A percentile compares a stretch with the other conserved stretches of the same genome.
Conservation (phyloP, 2,888 invertebrate genomes). For the Apotomis turbidana region DNA sequence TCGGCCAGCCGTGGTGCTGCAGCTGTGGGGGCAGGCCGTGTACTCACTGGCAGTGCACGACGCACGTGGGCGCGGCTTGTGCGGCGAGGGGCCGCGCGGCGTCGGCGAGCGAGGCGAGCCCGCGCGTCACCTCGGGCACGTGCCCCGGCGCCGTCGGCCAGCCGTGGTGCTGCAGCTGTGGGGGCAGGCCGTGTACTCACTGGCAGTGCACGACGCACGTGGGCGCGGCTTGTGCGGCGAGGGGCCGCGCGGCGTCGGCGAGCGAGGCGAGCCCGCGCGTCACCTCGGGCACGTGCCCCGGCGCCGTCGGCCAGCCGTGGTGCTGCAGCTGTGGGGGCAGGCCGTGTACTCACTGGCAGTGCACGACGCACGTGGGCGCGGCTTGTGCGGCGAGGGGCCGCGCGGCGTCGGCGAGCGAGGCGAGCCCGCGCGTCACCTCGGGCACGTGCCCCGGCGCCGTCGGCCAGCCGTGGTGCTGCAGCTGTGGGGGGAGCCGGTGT, state of each 20-base stretch:
- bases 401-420: conserved; percentile 72
- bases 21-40: conserved; percentile 90
- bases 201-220: conserved; percentile 53
- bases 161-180: conserved; percentile 94
- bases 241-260: conserved; percentile 87
- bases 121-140: conserved; percentile 94
- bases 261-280: conserved; percentile 93
- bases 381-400: conserved; percentile 49
- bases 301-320: conserved; percentile 96
- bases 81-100: conserved; percentile 74
- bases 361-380: conserved; percentile 91
- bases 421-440: conserved; percentile 55
- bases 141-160: conserved; percentile 96
- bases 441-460: conserved; percentile 95
- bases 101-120: conserved; percentile 93
- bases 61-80: conserved; percentile 84
- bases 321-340: conserved; percentile 92
- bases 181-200: conserved; percentile 84
- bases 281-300: conserved; percentile 94
- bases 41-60: conserved; percentile 9
- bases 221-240: conserved; percentile 82
- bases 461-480: conserved; percentile 97
- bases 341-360: conserved; percentile 86
- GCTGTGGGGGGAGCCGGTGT: conserved; percentile 88
- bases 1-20: conserved; percentile 97